Percentiles rank a stretch among this genome's conserved stretches.
phyloP scores from a whole-genome alignment of 2,888 invertebrate species.

The Dastarcus helophoroides region DNA sequence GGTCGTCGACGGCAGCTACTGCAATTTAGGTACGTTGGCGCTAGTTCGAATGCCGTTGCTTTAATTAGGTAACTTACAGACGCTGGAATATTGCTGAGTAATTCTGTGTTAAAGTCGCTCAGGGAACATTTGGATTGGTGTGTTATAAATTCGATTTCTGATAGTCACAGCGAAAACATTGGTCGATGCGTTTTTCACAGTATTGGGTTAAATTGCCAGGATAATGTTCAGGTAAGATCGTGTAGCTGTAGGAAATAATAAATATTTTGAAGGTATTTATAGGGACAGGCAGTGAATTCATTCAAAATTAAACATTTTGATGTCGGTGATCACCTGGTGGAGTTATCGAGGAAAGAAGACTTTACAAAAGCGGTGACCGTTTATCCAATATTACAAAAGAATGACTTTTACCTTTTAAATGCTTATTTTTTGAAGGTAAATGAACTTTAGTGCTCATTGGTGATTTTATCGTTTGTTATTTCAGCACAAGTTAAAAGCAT shows the following conservation, averaged over 20 bases:
- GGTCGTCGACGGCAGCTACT: slow-evolving; percentile 50
- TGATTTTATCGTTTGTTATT: slow-evolving; percentile 12
- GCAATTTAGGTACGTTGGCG: slow-evolving; percentile 54
- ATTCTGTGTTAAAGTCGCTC: slow-evolving; percentile 70
- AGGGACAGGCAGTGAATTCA: slow-evolving; percentile 35
- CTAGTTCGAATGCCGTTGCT: too few relatives aligned
- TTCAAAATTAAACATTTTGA: slow-evolving; percentile 38
- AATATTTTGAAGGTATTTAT: slow-evolving; percentile 20
- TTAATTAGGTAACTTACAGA: slow-evolving; percentile 37
- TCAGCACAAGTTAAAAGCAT: slow-evolving; percentile 23
- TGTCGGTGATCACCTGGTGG: slow-evolving; percentile 33
- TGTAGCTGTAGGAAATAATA: too few relatives aligned
- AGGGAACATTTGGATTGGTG: slow-evolving; percentile 79
- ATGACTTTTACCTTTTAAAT: slow-evolving; percentile 58
- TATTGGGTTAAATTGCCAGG: slow-evolving; percentile 49
- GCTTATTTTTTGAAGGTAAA: slow-evolving; percentile 57
- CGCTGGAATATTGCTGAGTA: slow-evolving; percentile 79
- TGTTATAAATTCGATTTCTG: slow-evolving; percentile 72
- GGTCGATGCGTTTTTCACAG: slow-evolving; percentile 76
- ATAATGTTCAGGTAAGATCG: slow-evolving; percentile 43
- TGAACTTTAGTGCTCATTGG: slow-evolving; percentile 7
- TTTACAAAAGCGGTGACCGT: slow-evolving; percentile 51
- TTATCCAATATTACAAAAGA: slow-evolving; percentile 50
- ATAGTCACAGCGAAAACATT: slow-evolving; percentile 73
- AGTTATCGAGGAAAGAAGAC: slow-evolving; percentile 33